Base-by-base conservation (phyloP, 64 coral and sea anemone species). In the Montipora efflorescens region DNA sequence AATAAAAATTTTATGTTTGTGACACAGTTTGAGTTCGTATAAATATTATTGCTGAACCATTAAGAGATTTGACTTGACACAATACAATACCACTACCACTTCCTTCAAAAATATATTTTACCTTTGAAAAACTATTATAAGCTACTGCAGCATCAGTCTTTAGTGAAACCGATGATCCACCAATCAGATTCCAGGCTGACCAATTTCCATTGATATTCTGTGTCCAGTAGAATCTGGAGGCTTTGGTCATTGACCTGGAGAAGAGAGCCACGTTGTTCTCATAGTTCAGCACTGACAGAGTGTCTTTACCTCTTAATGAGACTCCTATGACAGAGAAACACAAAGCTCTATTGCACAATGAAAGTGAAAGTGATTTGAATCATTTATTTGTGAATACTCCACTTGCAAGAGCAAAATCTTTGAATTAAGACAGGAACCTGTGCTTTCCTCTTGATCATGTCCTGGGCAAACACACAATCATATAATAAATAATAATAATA, bases 41-140 rank as follows among this genome's bases (percentile, higher is more conserved):
- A 7, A n/a, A 55, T 14, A 62, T 44, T 15, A 57, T 11, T 57
- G 36, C 36, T 36, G 36, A 36, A 36, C 36, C 36, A 36, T 36
- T 36, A 36, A 36, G 36, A 36, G 36, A 36, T 36, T 36, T 36
- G 36, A 36, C 36, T 36, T 36, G 36, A 36, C 36, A 36, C 36
- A 36, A 36, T 36, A 36, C 36, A 36, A 36, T 36, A 36, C 36
- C 36, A 36, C 36, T 2, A 36, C 36, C 36, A 36, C 36, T 36
- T 36, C 36, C 36, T 36, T 36, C 36, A 36, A 36, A 36, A 36
- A 36, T 36, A 36, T 36, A 36, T 36, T 36, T 57, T 83, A 96
- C 95, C 92, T 96, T 97, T 64, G 96, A 95, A 62, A 97, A 97
- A 16, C 59, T 71, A 90, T 95, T 97, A n/a, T 89, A 97, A 74